These are phyloP conservation scores for Lasioglossum malachurum DNA, from an alignment of 2,888 invertebrate species.

Conservation along the genomic window DNA sequence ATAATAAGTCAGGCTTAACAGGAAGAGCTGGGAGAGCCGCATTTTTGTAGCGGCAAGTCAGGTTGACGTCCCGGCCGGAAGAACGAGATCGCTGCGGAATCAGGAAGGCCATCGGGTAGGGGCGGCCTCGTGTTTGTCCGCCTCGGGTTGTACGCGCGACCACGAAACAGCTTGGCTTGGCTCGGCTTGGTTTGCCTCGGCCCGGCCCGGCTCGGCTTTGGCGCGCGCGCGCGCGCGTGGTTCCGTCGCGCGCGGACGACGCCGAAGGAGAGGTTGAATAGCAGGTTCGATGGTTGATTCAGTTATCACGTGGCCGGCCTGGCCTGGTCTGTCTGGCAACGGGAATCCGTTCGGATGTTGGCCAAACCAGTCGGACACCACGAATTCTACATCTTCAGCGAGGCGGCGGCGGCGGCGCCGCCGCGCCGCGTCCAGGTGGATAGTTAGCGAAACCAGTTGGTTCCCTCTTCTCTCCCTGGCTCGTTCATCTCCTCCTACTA, in stretches of 20 bases:
- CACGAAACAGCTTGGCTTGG: not conserved
- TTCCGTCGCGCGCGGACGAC: slow-evolving; percentile 22
- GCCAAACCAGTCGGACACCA: slow-evolving; percentile 72
- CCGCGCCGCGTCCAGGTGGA: slow-evolving; percentile 64
- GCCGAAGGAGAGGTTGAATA: slow-evolving; percentile 55
- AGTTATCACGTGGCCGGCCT: slow-evolving; percentile 62
- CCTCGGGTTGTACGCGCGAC: slow-evolving; percentile 22
- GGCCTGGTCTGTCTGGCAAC: slow-evolving; percentile 16
- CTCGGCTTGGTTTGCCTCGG: not conserved
- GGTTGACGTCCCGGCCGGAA: slow-evolving; percentile 57
- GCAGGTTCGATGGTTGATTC: slow-evolving; percentile 70
- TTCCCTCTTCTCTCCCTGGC: slow-evolving; percentile 67
- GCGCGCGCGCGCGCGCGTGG: not conserved
- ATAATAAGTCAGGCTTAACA: slow-evolving; percentile 29
- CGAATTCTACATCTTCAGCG: slow-evolving; percentile 68
- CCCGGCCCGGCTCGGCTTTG: not conserved
- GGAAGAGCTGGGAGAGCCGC: slow-evolving; percentile 40
- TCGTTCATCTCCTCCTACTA: slow-evolving; percentile 71
- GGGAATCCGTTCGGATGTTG: slow-evolving; percentile 58
- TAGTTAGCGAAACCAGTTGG: slow-evolving; percentile 70
- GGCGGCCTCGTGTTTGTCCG: slow-evolving; percentile 6
- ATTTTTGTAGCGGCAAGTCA: slow-evolving; percentile 61
- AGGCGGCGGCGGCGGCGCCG: slow-evolving; percentile 5
- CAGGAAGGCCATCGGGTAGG: slow-evolving; percentile 54
- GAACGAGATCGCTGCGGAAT: slow-evolving; percentile 49